Evolutionary conservation across 2,888 invertebrate genomes (phyloP), one percentile per base, ranked within the genome.

Genomic region (Acanthoscelides obtectus): DNA sequence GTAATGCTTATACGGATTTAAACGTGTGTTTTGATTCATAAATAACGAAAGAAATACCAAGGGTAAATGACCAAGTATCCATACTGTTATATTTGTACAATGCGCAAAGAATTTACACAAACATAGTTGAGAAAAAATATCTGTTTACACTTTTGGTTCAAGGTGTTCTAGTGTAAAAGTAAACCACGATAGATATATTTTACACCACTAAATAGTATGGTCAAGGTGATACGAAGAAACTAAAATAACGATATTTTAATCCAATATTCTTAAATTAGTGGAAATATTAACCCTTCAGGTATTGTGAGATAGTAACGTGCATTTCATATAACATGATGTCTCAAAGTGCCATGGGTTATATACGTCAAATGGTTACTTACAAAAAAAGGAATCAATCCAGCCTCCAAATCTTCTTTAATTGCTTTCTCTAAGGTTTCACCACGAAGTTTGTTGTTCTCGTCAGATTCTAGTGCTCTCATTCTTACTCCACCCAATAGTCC

Each of bases 371-470:
- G n/a, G 17, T n/a, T 22, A 87, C 93, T 91, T 87, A 97, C 98
- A 85, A 93, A 98, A 86, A 99, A 99, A 22, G 99, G 99, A 82
- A 99, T 96, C 12, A 98, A 88, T 69, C 98, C 99, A 73, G 94
- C 92, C 71, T 90, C 90, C 72, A 92, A 88, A 86, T 99, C 99
- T 82, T 95, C 92, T 79, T 93, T 88, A 68, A 97, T 94, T 0
- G 95, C 95, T 72, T 90, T 88, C 66, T 90, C 90, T 67, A 98
- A 84, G 0, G 91, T 90, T 67, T 92, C 91, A 8, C 94, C 95
- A 22, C 94, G 88, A 22, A 98, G 87, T 72, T 89, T 88, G 79
- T 92, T 91, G 75, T 92, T 89, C 19, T 87, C 87, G 83, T 95
- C 95, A 0, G 93, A 90, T 45, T 90, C 88, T 69, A 98, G 86